A percentile compares a stretch with the other conserved stretches of the same genome.
Evolutionary conservation across 2,888 invertebrate genomes (phyloP).

Genomic region (Drosophila subquinaria): DNA sequence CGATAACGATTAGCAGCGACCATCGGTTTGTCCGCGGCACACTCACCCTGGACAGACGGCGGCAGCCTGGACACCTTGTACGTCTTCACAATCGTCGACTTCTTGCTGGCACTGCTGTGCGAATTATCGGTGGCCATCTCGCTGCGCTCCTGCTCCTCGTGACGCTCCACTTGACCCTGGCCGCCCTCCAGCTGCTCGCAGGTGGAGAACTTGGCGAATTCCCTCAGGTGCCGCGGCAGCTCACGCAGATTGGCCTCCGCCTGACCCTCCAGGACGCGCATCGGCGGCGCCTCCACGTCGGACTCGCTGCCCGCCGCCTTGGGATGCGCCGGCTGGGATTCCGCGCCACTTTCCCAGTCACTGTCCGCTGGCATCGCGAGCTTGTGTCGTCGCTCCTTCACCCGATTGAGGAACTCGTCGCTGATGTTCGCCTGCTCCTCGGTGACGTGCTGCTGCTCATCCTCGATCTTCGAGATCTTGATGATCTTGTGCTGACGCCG

Average conservation of each 20-base stretch:
- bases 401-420: conserved; percentile 92
- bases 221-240: conserved; percentile 92
- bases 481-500: conserved; percentile 92
- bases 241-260: conserved; percentile 88
- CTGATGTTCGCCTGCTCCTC: conserved; percentile 86
- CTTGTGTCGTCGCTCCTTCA: conserved; percentile 90
- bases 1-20: conserved; percentile 58
- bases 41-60: conserved; percentile 78
- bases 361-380: conserved; percentile 89
- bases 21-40: conserved; percentile 35
- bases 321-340: conserved; percentile 84
- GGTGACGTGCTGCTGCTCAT: conserved; percentile 60
- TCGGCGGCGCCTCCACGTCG: conserved; percentile 85
- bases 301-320: conserved; percentile 70
- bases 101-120: conserved; percentile 80
- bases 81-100: conserved; percentile 82
- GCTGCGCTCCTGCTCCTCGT: conserved; percentile 77
- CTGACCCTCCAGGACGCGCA: conserved; percentile 89
- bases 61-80: conserved; percentile 79
- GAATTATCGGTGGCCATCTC: conserved; percentile 77
- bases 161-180: conserved; percentile 69
- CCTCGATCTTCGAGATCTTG: conserved; percentile 89
- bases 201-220: conserved; percentile 89
- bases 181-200: conserved; percentile 76
- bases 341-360: conserved; percentile 88